Conservation (phyloP, 2,113 vertebrate species). For the Coregonus clupeaformis region DNA sequence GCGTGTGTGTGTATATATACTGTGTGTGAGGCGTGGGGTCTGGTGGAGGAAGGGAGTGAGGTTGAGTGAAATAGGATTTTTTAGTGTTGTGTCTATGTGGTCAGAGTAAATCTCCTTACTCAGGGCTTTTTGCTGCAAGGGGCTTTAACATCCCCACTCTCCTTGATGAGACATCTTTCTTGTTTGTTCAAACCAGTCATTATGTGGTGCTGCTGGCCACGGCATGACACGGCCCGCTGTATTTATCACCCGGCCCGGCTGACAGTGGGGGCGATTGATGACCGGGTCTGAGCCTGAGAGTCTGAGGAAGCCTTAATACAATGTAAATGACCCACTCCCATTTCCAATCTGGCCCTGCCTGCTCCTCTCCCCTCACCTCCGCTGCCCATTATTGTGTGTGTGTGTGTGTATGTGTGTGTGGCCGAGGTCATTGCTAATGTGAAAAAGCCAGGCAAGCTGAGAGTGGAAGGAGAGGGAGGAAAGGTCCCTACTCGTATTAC, state of each 20-base stretch:
- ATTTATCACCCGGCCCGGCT: constrained; percentile 86
- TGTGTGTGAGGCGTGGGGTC: constrained; percentile 5
- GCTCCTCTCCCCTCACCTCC: constrained; percentile 81
- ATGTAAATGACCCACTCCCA: constrained; percentile 96
- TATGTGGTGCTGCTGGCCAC: constrained; percentile 86
- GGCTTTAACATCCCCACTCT: constrained; percentile 83
- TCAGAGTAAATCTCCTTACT: constrained; percentile 87
- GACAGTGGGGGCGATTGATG: constrained; percentile 87
- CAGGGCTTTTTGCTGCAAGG: constrained; percentile 71
- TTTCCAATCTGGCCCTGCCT: constrained; percentile 85
- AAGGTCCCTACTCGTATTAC: constrained; percentile 79
- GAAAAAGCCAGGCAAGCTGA: constrained; percentile 74
- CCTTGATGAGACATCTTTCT: constrained; percentile 93
- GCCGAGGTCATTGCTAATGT: constrained; percentile 88
- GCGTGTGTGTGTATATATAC: too few species aligned
- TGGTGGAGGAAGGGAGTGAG: constrained; percentile 52
- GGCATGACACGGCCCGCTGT: constrained; percentile 82
- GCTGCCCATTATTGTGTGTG: constrained; percentile 14
- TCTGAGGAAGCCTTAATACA: constrained; percentile 88
- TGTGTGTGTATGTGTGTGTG: constrained; percentile 55
- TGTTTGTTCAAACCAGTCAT: constrained; percentile 93
- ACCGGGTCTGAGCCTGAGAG: constrained; percentile 79
- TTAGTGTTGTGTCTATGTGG: constrained; percentile 76
- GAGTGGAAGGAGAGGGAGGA: constrained; percentile 56
- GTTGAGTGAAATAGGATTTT: constrained; percentile 54